Base-by-base conservation (phyloP, 2,113 vertebrate species). In the Epinephelus fuscoguttatus region DNA sequence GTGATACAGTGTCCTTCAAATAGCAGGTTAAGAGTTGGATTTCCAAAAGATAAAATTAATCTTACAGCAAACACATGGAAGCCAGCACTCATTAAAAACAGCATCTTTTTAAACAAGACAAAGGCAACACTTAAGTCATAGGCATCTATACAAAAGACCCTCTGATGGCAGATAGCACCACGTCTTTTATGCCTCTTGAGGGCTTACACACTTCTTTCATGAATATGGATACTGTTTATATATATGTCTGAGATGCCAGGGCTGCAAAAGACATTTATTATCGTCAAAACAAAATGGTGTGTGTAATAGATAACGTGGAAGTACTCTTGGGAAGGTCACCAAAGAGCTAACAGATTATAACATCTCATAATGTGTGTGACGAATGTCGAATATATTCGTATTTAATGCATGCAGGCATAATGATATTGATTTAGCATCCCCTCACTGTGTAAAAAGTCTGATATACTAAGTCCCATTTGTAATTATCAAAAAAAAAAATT, bases 231-330 rank as follows among this genome's bases (percentile, higher is more conserved):
- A 9, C 40, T 42, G 40, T 49, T 37, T 19, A 66, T 45, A 57
- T 62, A 68, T 30, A 73, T 57, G 47, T 68, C 57, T 61, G 14
- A 61, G 64, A 87, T 78, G 67, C 69, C 30, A 57, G n/a, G 23
- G 23, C 61, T 57, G 27, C 50, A 80, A 78, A 85, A 84, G 68
- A 40, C 76, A 84, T 91, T 89, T 85, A 74, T 90, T 90, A 80
- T 77, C 89, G 79, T 88, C 82, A 89, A 84, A 90, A 86, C 64
- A 83, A 80, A 84, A 74, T 61, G 55, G 52, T 66, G 81, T 85
- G 82, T 86, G 88, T 61, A 87, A 89, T 84, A 86, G 78, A 91
- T 90, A 86, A 84, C 68, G 30, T 60, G 66, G 53, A 78, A 81
- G 70, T 77, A 74, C 53, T 81, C 60, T 62, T 23, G 60, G 59